Conservation (phyloP, 2,113 vertebrate genomes). For the Oncorhynchus nerka region DNA sequence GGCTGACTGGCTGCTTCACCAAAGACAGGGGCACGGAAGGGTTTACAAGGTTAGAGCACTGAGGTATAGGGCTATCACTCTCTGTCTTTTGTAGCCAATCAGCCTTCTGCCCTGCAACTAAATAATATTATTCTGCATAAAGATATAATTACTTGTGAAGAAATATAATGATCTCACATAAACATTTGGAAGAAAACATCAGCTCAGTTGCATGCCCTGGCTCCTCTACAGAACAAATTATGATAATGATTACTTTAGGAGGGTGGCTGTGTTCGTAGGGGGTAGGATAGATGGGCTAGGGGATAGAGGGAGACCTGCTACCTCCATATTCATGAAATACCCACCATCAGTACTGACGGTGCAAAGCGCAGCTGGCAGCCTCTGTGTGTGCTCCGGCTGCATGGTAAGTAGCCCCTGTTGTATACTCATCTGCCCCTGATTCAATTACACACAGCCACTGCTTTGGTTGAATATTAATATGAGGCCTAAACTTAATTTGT, state of each 20-base stretch:
- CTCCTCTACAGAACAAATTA: not conserved
- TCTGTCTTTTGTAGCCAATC: no score
- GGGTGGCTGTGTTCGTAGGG: not conserved
- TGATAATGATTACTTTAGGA: not conserved
- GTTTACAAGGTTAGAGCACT: no score
- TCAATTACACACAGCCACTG: conserved; percentile 70
- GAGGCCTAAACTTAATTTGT: conserved; percentile 73
- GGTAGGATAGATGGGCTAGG: not conserved
- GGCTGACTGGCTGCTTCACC: no score
- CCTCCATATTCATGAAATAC: conserved; percentile 53
- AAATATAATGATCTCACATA: no score
- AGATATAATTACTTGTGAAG: no score
- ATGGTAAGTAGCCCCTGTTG: conserved; percentile 70
- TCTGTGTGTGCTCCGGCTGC: conserved; percentile 41
- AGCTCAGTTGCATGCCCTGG: no score
- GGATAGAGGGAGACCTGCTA: conserved; percentile 8
- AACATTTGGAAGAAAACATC: no score
- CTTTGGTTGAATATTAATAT: conserved; percentile 77
- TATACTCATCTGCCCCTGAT: conserved; percentile 68
- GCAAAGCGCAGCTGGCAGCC: conserved; percentile 54
- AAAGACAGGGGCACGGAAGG: no score
- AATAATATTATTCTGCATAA: no score
- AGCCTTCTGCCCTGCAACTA: no score
- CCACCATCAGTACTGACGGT: conserved; percentile 49
- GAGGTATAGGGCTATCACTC: no score